Evolutionary conservation across 1,140 invertebrate genomes (phyloP), one percentile per base, ranked within the genome.

Genomic region (Drosophila sechellia): DNA sequence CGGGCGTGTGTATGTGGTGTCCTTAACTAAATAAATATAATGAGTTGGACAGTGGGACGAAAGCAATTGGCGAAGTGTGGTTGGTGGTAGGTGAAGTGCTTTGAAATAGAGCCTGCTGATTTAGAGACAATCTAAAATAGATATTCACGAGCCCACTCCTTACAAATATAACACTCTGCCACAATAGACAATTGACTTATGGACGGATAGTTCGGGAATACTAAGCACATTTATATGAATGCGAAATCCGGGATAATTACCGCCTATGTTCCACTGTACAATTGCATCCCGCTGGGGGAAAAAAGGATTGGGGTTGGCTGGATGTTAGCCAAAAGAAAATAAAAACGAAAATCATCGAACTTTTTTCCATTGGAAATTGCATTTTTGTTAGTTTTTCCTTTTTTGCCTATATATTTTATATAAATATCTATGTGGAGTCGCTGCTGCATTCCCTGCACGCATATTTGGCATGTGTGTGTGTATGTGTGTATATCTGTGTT

Each of bases 1-100:
- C 42, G 31, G 49, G 34, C 40, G 58, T 37, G 48, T 59, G 15
- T 54, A 20, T 63, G 52, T 42, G 59, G 53, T 79, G 61, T 76
- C 50, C 83, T 89, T 84, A 90, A 83, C 81, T 79, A 81, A 81
- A 90, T 79, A 81, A 86, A 81, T 81, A 85, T 81, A 86, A 85
- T 85, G 78, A 81, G 79, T 75, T 70, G 57, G n/a, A 81, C 83
- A 76, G 65, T 87, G 81, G 43, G 15, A 39, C 45, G 3, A 46
- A 31, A 31, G 31, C 31, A 31, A 8, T 31, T 31, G 31, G 31
- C 31, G 6, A 31, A 10, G 31, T 31, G 31, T 34, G 34, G 34
- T 34, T 3, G 34, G 4, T 39, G 12, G 13, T 4, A 13, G 12
- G 37, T 13, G 3, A 39, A 39, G 12, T 31, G 8, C 8, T 10